A percentile compares a stretch with the other conserved stretches of the same genome.
Evolutionary conservation across 30 jellyfish, hydroid and myxozoan genomes (phyloP).

Genomic region (Nemopilema nomurai): DNA sequence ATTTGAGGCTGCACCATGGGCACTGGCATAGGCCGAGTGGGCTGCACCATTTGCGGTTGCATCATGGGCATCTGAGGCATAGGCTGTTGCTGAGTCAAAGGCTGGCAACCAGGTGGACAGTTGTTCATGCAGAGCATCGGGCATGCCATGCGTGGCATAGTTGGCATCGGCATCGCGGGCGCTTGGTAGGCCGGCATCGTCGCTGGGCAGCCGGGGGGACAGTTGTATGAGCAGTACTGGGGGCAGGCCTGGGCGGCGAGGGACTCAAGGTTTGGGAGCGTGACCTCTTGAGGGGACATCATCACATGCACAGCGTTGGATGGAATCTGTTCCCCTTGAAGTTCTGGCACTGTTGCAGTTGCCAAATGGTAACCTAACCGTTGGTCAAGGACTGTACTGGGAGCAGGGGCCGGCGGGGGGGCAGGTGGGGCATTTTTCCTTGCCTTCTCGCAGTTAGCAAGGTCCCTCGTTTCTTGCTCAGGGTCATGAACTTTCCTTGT

Average conservation of each 20-base stretch:
- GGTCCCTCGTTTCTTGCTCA: slow-evolving; percentile 59
- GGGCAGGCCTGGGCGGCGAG: slow-evolving; percentile 24
- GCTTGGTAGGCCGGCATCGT: slow-evolving; percentile 45
- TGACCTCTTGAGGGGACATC: slow-evolving; percentile 35
- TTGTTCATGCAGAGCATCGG: slow-evolving; percentile 47
- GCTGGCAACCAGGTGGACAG: slow-evolving; percentile 67
- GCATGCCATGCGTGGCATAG: slow-evolving; percentile 12
- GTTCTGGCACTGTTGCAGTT: slow-evolving; percentile 85
- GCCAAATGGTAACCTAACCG: slow-evolving; percentile 91
- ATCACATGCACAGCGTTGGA: slow-evolving; percentile 13
- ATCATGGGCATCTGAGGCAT: slow-evolving; percentile 19
- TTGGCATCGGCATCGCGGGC: slow-evolving; percentile 41
- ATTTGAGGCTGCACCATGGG: background rate
- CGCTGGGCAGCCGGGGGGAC: slow-evolving; percentile 70
- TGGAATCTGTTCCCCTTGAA: slow-evolving; percentile 7
- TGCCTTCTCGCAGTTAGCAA: slow-evolving; percentile 81
- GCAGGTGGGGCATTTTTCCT: slow-evolving; percentile 77
- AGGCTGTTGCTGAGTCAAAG: slow-evolving; percentile 27
- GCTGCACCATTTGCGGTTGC: slow-evolving; percentile 23
- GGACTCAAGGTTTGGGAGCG: background rate
- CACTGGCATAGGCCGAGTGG: background rate
- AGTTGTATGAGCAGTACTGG: slow-evolving; percentile 43
- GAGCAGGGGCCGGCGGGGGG: slow-evolving; percentile 91
- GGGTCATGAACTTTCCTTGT: slow-evolving; percentile 75
- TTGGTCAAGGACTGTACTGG: slow-evolving; percentile 76